phyloP scores from a whole-genome alignment of 2,888 invertebrate genomes.

The Caenorhabditis wallacei region DNA sequence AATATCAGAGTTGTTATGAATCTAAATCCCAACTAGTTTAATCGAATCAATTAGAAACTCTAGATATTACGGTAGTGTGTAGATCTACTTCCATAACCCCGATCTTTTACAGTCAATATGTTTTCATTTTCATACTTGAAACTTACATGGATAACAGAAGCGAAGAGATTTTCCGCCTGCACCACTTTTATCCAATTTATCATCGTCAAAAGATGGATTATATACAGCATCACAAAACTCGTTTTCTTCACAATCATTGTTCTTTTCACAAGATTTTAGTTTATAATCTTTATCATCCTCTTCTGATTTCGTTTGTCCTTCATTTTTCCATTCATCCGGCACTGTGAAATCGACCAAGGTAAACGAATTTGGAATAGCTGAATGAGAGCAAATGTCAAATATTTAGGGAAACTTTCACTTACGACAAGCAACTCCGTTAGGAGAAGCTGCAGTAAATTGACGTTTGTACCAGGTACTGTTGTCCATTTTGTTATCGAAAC shows the following conservation, averaged over 20 bases:
- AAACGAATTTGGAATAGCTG: slow-evolving; percentile 41
- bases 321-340: background rate
- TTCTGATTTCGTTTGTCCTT: background rate
- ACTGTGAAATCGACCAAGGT: background rate
- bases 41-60: too few species aligned
- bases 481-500: too few species aligned
- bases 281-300: background rate
- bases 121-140: too few species aligned
- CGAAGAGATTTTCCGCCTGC: background rate
- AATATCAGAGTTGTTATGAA: background rate
- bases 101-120: too few species aligned
- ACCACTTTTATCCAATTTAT: slow-evolving; percentile 20
- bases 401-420: background rate
- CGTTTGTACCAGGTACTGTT: slow-evolving; percentile 21
- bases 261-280: background rate
- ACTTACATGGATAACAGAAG: slow-evolving; percentile 48
- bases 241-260: background rate
- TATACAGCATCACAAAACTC: slow-evolving; percentile 37
- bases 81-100: too few species aligned
- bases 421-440: slow-evolving; percentile 45
- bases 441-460: background rate
- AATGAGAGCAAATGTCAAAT: background rate
- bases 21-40: background rate
- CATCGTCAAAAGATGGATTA: slow-evolving; percentile 28
- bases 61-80: too few species aligned